Evolutionary conservation across 2,113 vertebrate genomes (phyloP).

Genomic region (Protobothrops mucrosquamatus): DNA sequence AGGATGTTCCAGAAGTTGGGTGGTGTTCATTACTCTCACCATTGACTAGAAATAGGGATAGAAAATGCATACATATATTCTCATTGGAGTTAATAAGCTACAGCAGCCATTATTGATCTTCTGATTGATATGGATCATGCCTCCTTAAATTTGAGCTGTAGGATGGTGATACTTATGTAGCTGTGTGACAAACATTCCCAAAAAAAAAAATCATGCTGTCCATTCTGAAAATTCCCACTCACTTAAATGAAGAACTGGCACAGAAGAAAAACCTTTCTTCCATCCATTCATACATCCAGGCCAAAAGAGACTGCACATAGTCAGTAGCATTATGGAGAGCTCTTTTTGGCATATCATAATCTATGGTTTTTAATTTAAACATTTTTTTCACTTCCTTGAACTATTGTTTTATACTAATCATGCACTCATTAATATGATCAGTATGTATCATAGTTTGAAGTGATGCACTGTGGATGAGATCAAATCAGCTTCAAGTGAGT

Average conservation of each 20-base stretch:
- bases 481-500: neutral
- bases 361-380: neutral
- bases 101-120: conserved; percentile 1
- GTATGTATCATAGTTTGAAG: neutral
- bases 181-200: neutral
- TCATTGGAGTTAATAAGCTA: conserved; percentile 22
- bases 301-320: neutral
- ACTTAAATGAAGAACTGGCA: neutral
- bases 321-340: neutral
- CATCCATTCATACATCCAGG: neutral
- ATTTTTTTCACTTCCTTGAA: neutral
- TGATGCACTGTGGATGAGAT: neutral
- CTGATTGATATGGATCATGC: neutral
- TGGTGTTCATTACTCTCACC: conserved; percentile 1
- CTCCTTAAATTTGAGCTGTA: conserved; percentile 17
- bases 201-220: neutral
- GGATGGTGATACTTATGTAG: conserved; percentile 5
- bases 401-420: neutral
- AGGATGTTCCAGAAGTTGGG: neutral
- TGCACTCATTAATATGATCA: neutral
- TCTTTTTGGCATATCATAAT: neutral
- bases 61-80: conserved; percentile 9
- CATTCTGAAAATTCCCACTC: conserved; percentile 3
- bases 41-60: conserved; percentile 2
- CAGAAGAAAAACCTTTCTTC: neutral